A percentile compares a stretch with the other conserved stretches of the same genome.
Conservation (phyloP, 1,140 invertebrate species). For the Hyles vespertilio region DNA sequence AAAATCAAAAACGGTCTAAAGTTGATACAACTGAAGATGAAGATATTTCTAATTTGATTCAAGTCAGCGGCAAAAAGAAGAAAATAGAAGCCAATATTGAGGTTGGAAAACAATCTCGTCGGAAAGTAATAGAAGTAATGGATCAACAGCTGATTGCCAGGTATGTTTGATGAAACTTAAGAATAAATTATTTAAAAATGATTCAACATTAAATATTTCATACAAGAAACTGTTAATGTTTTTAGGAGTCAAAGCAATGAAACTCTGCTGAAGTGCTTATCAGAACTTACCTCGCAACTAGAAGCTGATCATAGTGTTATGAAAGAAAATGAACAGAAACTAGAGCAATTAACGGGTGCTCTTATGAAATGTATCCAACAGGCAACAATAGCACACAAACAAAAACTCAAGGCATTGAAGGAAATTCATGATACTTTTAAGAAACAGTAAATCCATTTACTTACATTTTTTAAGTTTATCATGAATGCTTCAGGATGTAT, state of each 20-base stretch:
- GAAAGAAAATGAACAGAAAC: conserved; percentile 57
- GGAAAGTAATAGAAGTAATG: conserved; percentile 46
- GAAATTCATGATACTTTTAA: conserved; percentile 49
- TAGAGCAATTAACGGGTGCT: conserved; percentile 48
- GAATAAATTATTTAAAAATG: too few relatives aligned
- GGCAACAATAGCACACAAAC: conserved; percentile 43
- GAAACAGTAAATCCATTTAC: conserved; percentile 37
- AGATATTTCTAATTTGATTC: conserved; percentile 32
- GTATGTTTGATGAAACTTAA: conserved; percentile 17
- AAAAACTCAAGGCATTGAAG: conserved; percentile 47
- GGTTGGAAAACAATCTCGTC: conserved; percentile 38
- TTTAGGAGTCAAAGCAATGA: conserved; percentile 50
- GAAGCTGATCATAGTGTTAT: conserved; percentile 47
- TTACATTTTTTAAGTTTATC: conserved; percentile 4
- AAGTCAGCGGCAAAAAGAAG: conserved; percentile 36
- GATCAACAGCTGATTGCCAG: conserved; percentile 37
- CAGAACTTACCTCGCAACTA: conserved; percentile 39
- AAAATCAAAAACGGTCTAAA: conserved; percentile 37
- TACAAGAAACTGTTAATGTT: conserved; percentile 11
- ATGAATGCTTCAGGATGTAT: not conserved
- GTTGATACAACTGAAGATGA: conserved; percentile 29
- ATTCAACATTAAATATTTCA: not conserved
- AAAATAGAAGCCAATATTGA: conserved; percentile 33
- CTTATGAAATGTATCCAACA: conserved; percentile 60
- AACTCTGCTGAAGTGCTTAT: conserved; percentile 41